phyloP scores from a whole-genome alignment of 2,888 invertebrate genomes.

The Diabrotica balteata region DNA sequence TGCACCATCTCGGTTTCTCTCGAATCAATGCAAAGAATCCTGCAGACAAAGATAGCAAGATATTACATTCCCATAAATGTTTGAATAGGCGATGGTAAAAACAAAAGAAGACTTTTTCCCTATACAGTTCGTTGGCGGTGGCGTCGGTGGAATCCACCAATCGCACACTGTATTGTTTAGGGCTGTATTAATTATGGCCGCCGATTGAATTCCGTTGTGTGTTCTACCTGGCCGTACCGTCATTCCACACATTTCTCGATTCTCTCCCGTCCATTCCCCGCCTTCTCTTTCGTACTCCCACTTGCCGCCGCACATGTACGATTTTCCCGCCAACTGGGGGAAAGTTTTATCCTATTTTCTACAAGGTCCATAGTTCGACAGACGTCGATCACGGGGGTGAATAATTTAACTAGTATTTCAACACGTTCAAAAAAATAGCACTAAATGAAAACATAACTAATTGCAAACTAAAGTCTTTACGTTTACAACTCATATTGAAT shows the following conservation, averaged over 20 bases:
- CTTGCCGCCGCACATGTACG: conserved; percentile 15
- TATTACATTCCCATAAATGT: conserved; percentile 42
- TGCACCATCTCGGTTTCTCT: conserved; percentile 10
- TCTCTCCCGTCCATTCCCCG: conserved; percentile 39
- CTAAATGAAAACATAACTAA: too few species aligned
- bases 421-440: too few species aligned
- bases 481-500: too few species aligned
- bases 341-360: too few species aligned
- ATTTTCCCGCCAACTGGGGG: too few species aligned
- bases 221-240: conserved; percentile 55
- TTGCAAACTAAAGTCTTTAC: too few species aligned
- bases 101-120: conserved; percentile 40
- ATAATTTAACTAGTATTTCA: too few species aligned
- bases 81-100: conserved; percentile 40
- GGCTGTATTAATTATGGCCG: conserved; percentile 58
- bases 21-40: conserved; percentile 34
- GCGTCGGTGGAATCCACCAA: conserved; percentile 37
- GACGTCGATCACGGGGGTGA: too few species aligned
- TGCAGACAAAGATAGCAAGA: conserved; percentile 25
- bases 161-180: conserved; percentile 52
- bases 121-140: conserved; percentile 13
- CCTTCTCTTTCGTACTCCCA: conserved; percentile 20
- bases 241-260: conserved; percentile 53
- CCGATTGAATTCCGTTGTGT: conserved; percentile 57
- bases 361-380: too few species aligned